Percentiles rank a stretch among this genome's conserved stretches.
Evolutionary conservation across 1,140 invertebrate genomes (phyloP).

Genomic region (Leptopilina boulardi): DNA sequence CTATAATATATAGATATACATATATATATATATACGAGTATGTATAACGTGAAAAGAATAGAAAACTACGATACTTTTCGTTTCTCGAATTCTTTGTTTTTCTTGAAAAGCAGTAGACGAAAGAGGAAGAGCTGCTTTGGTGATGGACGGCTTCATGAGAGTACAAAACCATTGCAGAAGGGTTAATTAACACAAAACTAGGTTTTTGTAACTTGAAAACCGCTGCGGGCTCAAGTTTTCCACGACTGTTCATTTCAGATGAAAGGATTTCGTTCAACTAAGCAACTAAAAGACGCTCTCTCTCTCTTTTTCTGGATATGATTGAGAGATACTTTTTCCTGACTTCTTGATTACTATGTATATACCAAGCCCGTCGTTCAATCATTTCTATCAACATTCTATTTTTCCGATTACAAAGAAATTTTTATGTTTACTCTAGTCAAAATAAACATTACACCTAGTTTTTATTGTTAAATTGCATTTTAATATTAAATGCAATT

Average conservation of each 20-base stretch:
- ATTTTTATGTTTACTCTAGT: not conserved
- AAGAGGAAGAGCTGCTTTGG: conserved; percentile 39
- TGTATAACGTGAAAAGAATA: conserved; percentile 35
- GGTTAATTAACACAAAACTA: conserved; percentile 53
- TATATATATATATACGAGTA: not conserved
- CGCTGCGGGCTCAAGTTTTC: conserved; percentile 39
- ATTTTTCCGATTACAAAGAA: not conserved
- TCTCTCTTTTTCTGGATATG: too few species aligned
- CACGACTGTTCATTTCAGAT: conserved; percentile 37
- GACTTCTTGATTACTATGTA: conserved; percentile 8
- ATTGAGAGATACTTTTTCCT: not conserved
- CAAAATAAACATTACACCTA: not conserved
- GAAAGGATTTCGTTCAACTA: conserved; percentile 35
- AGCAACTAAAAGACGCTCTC: conserved; percentile 14
- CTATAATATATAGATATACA: too few species aligned
- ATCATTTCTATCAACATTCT: not conserved
- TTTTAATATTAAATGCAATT: too few species aligned
- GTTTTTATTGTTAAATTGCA: not conserved
- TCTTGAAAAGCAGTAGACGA: conserved; percentile 42
- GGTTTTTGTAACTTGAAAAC: conserved; percentile 39
- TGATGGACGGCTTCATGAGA: conserved; percentile 27
- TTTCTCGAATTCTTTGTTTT: conserved; percentile 46
- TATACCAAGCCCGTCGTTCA: not conserved
- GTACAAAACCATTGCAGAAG: conserved; percentile 37
- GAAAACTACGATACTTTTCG: not conserved